Conservation (phyloP, 2,113 vertebrate genomes). For the Clinocottus analis region DNA sequence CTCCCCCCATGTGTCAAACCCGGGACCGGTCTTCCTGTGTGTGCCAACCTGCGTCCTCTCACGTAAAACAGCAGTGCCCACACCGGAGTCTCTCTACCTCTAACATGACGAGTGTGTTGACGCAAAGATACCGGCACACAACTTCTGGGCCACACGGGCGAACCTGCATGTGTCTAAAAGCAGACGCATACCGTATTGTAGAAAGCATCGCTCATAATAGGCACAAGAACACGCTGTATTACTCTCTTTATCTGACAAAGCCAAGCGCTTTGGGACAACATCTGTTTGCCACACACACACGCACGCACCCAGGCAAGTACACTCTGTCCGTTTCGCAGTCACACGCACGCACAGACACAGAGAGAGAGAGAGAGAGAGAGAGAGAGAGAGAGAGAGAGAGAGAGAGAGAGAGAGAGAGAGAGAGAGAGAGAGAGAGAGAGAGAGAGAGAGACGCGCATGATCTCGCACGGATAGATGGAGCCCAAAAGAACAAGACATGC, state of each 20-base stretch:
- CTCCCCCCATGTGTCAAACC: conserved; percentile 39
- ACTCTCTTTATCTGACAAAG: conserved; percentile 67
- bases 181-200: conserved; percentile 19
- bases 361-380: too few species aligned
- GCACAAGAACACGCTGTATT: conserved; percentile 60
- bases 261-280: conserved; percentile 69
- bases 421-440: too few species aligned
- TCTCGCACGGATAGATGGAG: conserved; percentile 43
- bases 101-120: conserved; percentile 38
- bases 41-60: neutral
- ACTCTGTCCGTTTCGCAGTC: conserved; percentile 11
- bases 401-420: too few species aligned
- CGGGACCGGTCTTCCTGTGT: conserved; percentile 12
- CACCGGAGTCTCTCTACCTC: conserved; percentile 28
- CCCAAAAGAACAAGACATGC: conserved; percentile 57
- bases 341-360: neutral
- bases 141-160: conserved; percentile 40
- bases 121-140: conserved; percentile 49
- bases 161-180: conserved; percentile 2
- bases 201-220: conserved; percentile 11
- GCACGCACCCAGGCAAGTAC: conserved; percentile 6
- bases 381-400: too few species aligned
- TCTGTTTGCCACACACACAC: conserved; percentile 63
- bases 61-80: conserved; percentile 15
- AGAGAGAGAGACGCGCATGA: neutral